Base-by-base conservation (phyloP, 2,888 invertebrate genomes). In the Torymus texanus region DNA sequence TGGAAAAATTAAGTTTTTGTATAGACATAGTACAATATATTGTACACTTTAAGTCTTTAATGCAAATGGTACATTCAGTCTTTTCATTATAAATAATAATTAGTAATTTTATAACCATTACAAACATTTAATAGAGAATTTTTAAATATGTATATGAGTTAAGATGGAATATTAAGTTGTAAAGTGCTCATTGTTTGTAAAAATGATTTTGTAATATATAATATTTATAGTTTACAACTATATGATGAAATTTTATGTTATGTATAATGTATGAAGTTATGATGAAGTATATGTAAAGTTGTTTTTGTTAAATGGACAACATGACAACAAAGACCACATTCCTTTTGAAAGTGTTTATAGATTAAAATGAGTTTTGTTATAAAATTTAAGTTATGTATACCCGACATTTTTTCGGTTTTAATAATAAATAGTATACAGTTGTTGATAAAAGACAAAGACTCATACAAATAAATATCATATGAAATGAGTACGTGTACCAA, bases 401-500 rank as follows among this genome's bases (percentile, higher is more conserved):
- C 74, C 87, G 85, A 70, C 85, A 84, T 83, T 87, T 89, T 83
- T 87, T 87, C 83, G 89, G 89, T 82, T 89, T 89, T 24, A 90
- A 79, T 65, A 89, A 80, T 41, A 85, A 80, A 63, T 86, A 84
- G 80, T 90, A 89, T 58, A 89, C 82, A 51, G 81, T 79, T 12
- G 87, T 87, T 14, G 88, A 88, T 21, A 87, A 80, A 63, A 89
- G 70, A 68, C 89, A 89, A 16, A 90, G 79, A 73, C 83, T 82
- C 88, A 88, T 89, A 66, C 94, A 93, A 18, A 91, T 90, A 13
- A 94, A 90, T 71, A 95, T 93, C 58, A 93, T 90, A 83, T 92
- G 92, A 83, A 94, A 93, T 71, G 94, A 91, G 85, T 93, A 95
- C 53, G 90, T 90, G 86, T 92, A 94, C 95, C 95, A 95, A 93